phyloP scores from a whole-genome alignment of 2,888 invertebrate species.

The Hetaerina titia region DNA sequence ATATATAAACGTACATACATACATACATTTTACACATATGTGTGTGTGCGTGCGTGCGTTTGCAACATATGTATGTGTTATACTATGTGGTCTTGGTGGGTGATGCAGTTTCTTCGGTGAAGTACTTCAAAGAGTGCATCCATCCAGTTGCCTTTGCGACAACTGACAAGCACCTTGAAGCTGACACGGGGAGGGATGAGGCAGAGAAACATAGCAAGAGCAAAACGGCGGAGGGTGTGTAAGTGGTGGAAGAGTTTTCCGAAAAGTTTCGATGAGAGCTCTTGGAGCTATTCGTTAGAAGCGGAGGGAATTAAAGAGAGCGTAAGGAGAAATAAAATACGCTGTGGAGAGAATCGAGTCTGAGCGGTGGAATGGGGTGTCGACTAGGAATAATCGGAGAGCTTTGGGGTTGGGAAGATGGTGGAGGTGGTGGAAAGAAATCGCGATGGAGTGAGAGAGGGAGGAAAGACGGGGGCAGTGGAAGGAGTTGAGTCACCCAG shows the following conservation, averaged over 20 bases:
- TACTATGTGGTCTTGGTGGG: no score
- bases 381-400: conserved; percentile 58
- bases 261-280: not conserved
- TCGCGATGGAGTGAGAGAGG: not conserved
- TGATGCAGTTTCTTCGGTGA: no score
- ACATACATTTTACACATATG: no score
- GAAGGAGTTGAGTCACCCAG: conserved; percentile 20
- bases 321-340: conserved; percentile 19
- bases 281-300: not conserved
- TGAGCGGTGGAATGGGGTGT: conserved; percentile 38
- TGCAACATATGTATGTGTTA: no score
- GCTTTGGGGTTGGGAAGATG: not conserved
- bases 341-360: not conserved
- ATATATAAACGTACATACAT: no score
- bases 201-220: not conserved
- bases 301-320: conserved; percentile 25
- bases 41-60: no score
- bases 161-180: no score
- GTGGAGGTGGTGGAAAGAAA: not conserved
- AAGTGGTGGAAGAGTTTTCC: conserved; percentile 4
- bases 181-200: not conserved
- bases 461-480: not conserved
- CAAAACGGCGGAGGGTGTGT: not conserved
- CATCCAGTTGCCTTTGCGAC: not conserved
- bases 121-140: not conserved